phyloP scores from a whole-genome alignment of 2,888 invertebrate genomes.

The Digitonthophagus gazella region DNA sequence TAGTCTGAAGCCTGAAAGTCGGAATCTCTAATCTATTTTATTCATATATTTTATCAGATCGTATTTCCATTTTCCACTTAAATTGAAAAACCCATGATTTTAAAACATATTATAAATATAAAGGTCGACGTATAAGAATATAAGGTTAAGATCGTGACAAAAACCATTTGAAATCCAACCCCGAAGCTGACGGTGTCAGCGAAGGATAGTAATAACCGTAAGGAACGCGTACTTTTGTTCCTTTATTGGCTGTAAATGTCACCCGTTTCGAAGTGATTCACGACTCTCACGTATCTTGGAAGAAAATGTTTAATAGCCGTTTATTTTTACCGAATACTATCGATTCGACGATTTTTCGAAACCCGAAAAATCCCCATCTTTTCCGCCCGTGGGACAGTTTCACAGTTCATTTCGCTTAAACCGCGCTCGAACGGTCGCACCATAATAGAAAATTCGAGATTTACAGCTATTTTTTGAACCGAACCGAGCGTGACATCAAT shows the following conservation, averaged over 20 bases:
- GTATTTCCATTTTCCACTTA: too few species aligned
- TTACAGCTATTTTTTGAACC: neutral
- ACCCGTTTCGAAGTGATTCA: neutral
- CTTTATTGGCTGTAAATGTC: neutral
- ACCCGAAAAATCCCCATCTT: too few species aligned
- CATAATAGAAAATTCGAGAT: neutral
- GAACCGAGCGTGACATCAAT: neutral
- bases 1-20: too few species aligned
- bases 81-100: too few species aligned
- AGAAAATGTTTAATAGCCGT: neutral
- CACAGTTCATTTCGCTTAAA: neutral
- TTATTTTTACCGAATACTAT: neutral
- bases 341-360: too few species aligned
- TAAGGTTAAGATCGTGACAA: neutral
- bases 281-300: too few species aligned
- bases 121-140: neutral
- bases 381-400: too few species aligned
- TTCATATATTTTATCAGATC: too few species aligned
- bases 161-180: neutral
- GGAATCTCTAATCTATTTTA: too few species aligned
- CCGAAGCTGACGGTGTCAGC: neutral
- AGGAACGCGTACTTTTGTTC: neutral
- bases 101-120: too few species aligned
- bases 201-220: neutral
- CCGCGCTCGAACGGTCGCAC: neutral